A percentile compares a stretch with the other conserved stretches of the same genome.
phyloP scores from a whole-genome alignment of 2,888 invertebrate species.

The Anthrax anthrax region DNA sequence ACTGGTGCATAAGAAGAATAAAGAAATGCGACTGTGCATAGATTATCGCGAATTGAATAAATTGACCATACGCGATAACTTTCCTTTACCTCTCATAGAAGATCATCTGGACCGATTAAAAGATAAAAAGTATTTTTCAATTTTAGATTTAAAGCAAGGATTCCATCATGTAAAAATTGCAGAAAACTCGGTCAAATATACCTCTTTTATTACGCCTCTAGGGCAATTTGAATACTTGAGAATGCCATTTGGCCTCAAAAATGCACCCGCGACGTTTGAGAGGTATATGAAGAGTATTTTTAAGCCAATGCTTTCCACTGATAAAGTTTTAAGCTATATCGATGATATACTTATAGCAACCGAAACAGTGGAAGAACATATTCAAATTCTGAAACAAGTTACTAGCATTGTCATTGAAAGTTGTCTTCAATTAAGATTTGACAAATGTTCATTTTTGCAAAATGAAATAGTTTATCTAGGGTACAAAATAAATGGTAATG shows the following conservation, averaged over 20 bases:
- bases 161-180: too few species aligned
- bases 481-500: not conserved
- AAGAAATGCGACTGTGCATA: constrained; percentile 15
- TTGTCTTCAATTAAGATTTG: not conserved
- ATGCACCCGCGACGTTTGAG: not conserved
- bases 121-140: too few species aligned
- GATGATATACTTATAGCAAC: constrained; percentile 4
- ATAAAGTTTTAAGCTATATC: not conserved
- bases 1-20: constrained; percentile 18
- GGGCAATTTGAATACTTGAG: constrained; percentile 2
- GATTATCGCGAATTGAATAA: too few species aligned
- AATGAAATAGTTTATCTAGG: constrained; percentile 1
- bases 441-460: not conserved
- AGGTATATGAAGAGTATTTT: not conserved
- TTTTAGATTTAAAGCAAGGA: too few species aligned
- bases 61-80: constrained; percentile 17
- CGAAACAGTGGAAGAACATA: not conserved
- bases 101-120: too few species aligned
- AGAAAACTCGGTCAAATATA: too few species aligned
- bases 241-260: not conserved
- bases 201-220: not conserved
- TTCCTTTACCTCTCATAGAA: constrained; percentile 27
- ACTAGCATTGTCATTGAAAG: not conserved
- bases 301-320: not conserved
- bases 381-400: not conserved